Conservation (phyloP, 2,888 invertebrate species). For the Diogma glabrata region DNA sequence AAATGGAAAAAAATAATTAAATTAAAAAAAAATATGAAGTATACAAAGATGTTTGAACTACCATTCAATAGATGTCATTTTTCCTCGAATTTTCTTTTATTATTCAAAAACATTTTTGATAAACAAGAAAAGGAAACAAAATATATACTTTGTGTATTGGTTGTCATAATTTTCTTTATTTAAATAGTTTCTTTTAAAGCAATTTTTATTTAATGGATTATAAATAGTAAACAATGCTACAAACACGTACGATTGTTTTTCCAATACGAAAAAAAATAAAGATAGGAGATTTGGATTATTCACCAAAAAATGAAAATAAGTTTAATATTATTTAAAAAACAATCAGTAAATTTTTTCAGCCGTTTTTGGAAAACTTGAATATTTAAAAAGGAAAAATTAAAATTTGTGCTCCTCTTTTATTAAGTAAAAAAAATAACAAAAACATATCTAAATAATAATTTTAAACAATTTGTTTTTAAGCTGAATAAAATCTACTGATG, state of each 20-base stretch:
- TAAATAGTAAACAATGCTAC: slow-evolving; percentile 3
- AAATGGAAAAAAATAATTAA: background rate
- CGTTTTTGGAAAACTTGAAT: background rate
- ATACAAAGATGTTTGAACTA: slow-evolving; percentile 2
- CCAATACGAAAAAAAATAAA: background rate
- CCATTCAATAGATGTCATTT: slow-evolving; percentile 7
- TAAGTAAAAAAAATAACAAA: slow-evolving; percentile 7
- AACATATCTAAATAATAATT: slow-evolving; percentile 5
- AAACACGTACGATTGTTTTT: background rate
- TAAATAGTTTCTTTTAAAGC: slow-evolving; percentile 5
- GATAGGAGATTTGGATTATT: too few species aligned
- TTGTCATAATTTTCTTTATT: slow-evolving; percentile 7
- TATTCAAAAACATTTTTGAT: background rate
- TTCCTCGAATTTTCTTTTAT: background rate
- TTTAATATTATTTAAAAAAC: slow-evolving; percentile 5
- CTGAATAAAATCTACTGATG: slow-evolving; percentile 10
- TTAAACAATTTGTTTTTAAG: slow-evolving; percentile 7
- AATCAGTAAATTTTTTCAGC: slow-evolving; percentile 10
- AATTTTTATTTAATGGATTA: slow-evolving; percentile 8
- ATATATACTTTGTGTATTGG: slow-evolving; percentile 6
- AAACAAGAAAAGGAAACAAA: slow-evolving; percentile 7
- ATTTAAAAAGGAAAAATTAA: slow-evolving; percentile 6
- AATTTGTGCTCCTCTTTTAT: slow-evolving; percentile 9
- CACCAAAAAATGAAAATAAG: background rate
- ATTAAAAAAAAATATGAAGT: background rate